Evolutionary conservation across 2,888 invertebrate species (phyloP), one percentile per base, ranked within the genome.

Genomic region (Hypena proboscidalis): DNA sequence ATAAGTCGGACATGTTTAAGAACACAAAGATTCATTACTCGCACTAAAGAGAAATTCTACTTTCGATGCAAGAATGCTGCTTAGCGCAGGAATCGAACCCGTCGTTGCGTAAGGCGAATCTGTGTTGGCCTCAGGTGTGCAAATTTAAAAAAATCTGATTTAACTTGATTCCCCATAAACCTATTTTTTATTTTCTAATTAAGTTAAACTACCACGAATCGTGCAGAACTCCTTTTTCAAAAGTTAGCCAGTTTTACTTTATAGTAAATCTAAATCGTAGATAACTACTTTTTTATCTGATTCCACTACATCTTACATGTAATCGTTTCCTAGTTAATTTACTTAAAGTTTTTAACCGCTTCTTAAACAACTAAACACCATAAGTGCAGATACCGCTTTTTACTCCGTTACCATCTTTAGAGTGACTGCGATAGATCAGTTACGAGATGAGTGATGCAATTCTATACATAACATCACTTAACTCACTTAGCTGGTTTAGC

Each of bases 31-130:
- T 21, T 1, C 42, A 52, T 51, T 77, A 71, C 64, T 77, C 83
- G 84, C 80, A 83, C 83, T 81, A 84, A 82, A 86, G 85, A 78
- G 81, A 78, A 85, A 80, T 51, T 48, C 66, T 45, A 55, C 87
- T 87, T 85, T 85, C 85, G 62, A 80, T 58, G 57, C 50, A 77
- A 77, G 84, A 85, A 85, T 85, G 83, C 67, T 60, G 69, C 57
- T 52, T 55, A 21, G 49, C 37, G 43, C 77, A 71, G 85, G 86
- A 84, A 70, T 74, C 67, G 63, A 77, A 70, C 70, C 74, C 54
- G 55, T n/a, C 46, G 48, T 67, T 58, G 34, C 51, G 51, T 58
- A n/a, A n/a, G n/a, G n/a, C n/a, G n/a, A n/a, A n/a, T n/a, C n/a
- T n/a, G n/a, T n/a, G n/a, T n/a, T n/a, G n/a, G n/a, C n/a, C n/a